Conservation (phyloP, 1,140 invertebrate species). For the Drosophila kurseongensis region DNA sequence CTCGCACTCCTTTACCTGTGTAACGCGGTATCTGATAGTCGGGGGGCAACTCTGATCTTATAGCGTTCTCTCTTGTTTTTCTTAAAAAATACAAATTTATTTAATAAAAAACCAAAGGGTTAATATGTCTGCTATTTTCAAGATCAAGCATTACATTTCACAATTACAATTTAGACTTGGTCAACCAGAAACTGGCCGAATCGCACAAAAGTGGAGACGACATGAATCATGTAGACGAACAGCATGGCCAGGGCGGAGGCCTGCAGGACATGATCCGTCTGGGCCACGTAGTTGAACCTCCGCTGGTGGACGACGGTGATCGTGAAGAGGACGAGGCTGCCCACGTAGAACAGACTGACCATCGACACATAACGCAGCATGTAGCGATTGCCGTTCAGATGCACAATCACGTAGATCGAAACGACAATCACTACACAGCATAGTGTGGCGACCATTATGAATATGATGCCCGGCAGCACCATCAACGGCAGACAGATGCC, state of each 20-base stretch:
- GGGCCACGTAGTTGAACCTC: neutral
- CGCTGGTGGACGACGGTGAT: conserved; percentile 44
- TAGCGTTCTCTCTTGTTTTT: too few relatives aligned
- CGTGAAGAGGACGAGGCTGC: conserved; percentile 18
- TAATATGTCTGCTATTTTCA: too few relatives aligned
- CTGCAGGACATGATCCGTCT: conserved; percentile 22
- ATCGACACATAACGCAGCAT: neutral
- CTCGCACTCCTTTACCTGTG: too few relatives aligned
- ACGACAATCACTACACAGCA: conserved; percentile 4
- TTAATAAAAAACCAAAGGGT: too few relatives aligned
- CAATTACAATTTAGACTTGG: neutral
- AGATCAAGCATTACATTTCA: neutral
- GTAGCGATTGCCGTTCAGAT: neutral
- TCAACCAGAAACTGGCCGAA: conserved; percentile 4
- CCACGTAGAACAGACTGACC: conserved; percentile 8
- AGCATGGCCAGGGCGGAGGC: conserved; percentile 35
- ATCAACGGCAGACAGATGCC: conserved; percentile 35
- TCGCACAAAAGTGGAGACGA: neutral
- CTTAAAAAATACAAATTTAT: too few relatives aligned
- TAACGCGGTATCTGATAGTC: too few relatives aligned
- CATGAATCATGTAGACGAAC: conserved; percentile 29
- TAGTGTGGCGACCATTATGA: conserved; percentile 5
- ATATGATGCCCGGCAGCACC: conserved; percentile 12
- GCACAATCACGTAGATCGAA: conserved; percentile 5
- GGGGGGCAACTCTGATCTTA: too few relatives aligned